Evolutionary conservation across 1,140 invertebrate species (phyloP).

Genomic region (Calephelis virginiensis): DNA sequence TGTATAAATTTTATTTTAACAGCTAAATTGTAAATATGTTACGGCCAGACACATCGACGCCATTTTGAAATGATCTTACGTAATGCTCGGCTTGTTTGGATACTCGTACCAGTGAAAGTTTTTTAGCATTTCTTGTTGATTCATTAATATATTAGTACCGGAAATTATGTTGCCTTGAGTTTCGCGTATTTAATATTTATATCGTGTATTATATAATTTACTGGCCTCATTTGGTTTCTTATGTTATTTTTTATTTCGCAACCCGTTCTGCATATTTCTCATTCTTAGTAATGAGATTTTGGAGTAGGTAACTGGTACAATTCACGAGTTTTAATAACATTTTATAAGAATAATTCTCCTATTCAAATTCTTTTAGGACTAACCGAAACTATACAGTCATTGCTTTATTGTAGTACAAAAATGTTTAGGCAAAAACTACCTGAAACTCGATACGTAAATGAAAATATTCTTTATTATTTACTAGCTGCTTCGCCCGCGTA

Average conservation of each 20-base stretch:
- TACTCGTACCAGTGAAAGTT: constrained; percentile 7
- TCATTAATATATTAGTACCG: neutral
- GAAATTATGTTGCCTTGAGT: constrained; percentile 15
- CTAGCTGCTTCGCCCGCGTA: too few species aligned
- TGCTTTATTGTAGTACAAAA: too few species aligned
- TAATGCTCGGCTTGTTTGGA: neutral
- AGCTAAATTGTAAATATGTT: neutral
- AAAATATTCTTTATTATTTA: too few species aligned
- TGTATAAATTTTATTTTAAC: too few species aligned
- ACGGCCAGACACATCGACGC: neutral
- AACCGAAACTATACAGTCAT: too few species aligned
- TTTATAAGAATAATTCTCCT: too few species aligned
- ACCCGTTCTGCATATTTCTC: neutral
- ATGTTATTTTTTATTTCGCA: neutral
- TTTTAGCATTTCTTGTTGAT: constrained; percentile 12
- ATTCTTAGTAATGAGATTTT: too few species aligned
- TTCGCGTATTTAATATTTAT: constrained; percentile 1
- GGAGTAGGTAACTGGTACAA: too few species aligned
- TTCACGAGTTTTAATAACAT: too few species aligned
- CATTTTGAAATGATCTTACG: neutral
- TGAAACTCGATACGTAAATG: too few species aligned
- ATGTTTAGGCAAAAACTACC: too few species aligned
- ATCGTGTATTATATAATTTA: neutral
- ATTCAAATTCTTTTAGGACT: too few species aligned
- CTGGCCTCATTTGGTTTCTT: constrained; percentile 1